These are phyloP conservation scores for Euwallacea similis DNA, from an alignment of 1,140 invertebrate genomes.

Conservation along the genomic window DNA sequence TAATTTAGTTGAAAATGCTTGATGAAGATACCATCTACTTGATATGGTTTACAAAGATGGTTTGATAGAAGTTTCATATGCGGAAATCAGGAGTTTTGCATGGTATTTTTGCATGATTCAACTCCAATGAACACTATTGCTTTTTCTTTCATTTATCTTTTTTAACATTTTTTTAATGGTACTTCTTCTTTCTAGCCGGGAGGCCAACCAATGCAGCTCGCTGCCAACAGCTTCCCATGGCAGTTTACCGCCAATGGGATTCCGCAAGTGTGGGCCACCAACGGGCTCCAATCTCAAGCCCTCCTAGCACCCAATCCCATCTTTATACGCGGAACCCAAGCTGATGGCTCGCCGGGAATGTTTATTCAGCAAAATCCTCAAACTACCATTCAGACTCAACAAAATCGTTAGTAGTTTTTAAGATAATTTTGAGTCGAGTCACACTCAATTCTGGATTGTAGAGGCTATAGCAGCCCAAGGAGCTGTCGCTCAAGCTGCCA, in stretches of 20 bases:
- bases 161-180: neutral
- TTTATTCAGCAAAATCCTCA: slow-evolving; percentile 85
- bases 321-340: slow-evolving; percentile 78
- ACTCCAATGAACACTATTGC: too few species aligned
- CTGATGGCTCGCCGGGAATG: slow-evolving; percentile 71
- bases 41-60: too few species aligned
- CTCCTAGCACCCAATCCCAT: slow-evolving; percentile 75
- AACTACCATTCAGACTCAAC: slow-evolving; percentile 57
- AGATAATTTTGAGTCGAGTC: neutral
- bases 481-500: slow-evolving; percentile 60
- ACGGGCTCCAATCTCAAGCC: slow-evolving; percentile 67
- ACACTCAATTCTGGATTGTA: neutral
- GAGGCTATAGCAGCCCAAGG: slow-evolving; percentile 56
- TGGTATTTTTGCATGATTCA: too few species aligned
- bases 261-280: slow-evolving; percentile 70
- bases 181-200: slow-evolving; percentile 53
- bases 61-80: too few species aligned
- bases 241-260: slow-evolving; percentile 60
- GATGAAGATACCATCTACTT: too few species aligned
- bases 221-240: slow-evolving; percentile 58
- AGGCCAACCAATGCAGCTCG: slow-evolving; percentile 64
- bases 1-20: too few species aligned
- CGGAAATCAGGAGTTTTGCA: too few species aligned
- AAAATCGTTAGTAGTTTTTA: slow-evolving; percentile 59
- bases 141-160: too few species aligned